Base-by-base conservation (phyloP, 2,888 invertebrate species). In the Idaea straminata region DNA sequence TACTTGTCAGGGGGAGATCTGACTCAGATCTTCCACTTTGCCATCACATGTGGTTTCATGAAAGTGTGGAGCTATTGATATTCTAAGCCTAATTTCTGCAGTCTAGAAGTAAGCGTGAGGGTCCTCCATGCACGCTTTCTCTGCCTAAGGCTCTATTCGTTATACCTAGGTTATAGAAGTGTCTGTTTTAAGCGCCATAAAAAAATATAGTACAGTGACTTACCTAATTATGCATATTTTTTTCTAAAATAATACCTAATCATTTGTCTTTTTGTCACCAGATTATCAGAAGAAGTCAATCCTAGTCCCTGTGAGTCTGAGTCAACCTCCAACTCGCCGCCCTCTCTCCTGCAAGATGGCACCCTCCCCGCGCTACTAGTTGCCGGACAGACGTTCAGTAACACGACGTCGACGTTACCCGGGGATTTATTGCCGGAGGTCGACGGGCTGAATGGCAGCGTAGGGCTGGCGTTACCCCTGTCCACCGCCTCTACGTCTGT, bases 271-370 rank as follows among this genome's bases (percentile, higher is more conserved):
- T 70, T 70, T 72, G 47, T 86, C 86, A 47, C 0, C 86, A 93
- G 93, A 82, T 78, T 93, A 76, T 91, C 93, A 72, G 84, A 85
- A 70, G 92, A 92, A 79, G 81, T 88, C 87, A 90, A 92, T 86
- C 77, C 91, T 75, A 92, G 95, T 76, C 95, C 95, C 7, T 94
- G 94, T 83, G 94, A 94, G 82, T 94, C 94, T 35, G 94, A 94
- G 77, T 95, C 94, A 25, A 94, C 94, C 10, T 95, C 95, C 70
- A 94, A 94, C 73, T 94, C 95, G 6, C 95, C 95, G 36, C 90
- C 88, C 62, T 89, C 90, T 16, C 73, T 91, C 47, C 87, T 92
- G 35, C 92, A 91, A 72, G 91, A 92, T 85, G 88, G 84, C 68
- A 77, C 88, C 66, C 81, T 92, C 65, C 91, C 92, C 69, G 87